Conservation (phyloP, 2,797 vertebrate species). For the Sebastes matsubarae region DNA sequence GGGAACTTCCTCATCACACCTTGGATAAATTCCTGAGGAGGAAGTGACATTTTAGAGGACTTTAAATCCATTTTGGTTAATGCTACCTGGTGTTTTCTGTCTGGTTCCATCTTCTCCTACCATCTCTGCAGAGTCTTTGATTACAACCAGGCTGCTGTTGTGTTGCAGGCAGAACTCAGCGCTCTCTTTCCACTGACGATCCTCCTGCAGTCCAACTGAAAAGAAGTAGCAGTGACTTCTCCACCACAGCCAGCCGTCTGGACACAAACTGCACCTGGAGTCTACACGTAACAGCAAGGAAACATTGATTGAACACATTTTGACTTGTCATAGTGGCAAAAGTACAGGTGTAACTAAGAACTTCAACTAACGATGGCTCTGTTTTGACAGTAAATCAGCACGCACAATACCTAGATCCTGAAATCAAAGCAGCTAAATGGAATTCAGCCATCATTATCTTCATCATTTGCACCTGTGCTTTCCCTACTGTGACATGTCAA, state of each 20-base stretch:
- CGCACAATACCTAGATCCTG: no score
- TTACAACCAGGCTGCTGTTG: slow-evolving; percentile 55
- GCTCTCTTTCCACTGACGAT: slow-evolving; percentile 30
- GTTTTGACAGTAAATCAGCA: no score
- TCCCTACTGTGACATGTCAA: no score
- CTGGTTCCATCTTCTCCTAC: neutral
- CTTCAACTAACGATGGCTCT: no score
- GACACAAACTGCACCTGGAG: slow-evolving; percentile 57
- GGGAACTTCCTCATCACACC: slow-evolving; percentile 10
- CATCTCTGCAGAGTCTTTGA: slow-evolving; percentile 58
- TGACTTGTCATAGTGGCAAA: no score
- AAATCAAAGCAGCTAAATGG: no score
- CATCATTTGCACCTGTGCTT: no score
- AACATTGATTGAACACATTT: neutral
- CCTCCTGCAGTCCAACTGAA: slow-evolving; percentile 24
- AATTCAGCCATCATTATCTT: no score
- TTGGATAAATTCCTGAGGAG: slow-evolving; percentile 51
- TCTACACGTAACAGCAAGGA: neutral
- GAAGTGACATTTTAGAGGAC: neutral
- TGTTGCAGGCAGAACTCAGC: slow-evolving; percentile 21
- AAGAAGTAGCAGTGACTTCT: slow-evolving; percentile 55
- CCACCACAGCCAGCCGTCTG: slow-evolving; percentile 52
- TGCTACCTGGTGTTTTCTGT: neutral
- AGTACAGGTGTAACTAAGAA: no score
- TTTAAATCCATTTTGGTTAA: neutral